Evolutionary conservation across 2,113 vertebrate genomes (phyloP), one percentile per base, ranked within the genome.

Genomic region (Sorex fumeus): DNA sequence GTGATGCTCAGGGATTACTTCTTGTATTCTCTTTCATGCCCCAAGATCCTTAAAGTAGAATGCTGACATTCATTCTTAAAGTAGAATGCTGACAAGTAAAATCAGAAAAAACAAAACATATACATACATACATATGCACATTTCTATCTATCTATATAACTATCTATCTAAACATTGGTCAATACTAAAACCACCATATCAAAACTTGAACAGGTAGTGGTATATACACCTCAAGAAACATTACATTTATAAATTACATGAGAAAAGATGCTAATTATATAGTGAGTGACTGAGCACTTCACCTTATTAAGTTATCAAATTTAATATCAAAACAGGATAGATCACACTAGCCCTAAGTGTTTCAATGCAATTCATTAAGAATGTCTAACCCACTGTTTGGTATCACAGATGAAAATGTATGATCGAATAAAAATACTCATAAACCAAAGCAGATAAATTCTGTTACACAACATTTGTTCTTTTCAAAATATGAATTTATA

Each of bases 221-320:
- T n/a, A n/a, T n/a, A n/a, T n/a, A n/a, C n/a, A n/a, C n/a, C n/a
- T n/a, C n/a, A n/a, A n/a, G n/a, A n/a, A n/a, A n/a, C n/a, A n/a
- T n/a, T n/a, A n/a, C n/a, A n/a, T n/a, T n/a, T n/a, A n/a, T n/a
- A n/a, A 87, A 45, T 84, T 81, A 87, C 27, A 89, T 50, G 86
- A 8, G 64, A 76, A 27, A 87, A 87, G 62, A 34, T 15, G 2
- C 34, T 80, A 89, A 53, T 34, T 80, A 75, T 21, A 86, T 27
- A 80, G 28, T 67, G 36, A 30, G 47, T 28, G 79, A 76, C 0
- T n/a, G 25, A 90, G 45, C 71, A 15, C 72, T 82, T 50, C 16
- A 50, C 88, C 19, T 79, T 83, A 74, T 5, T 28, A 53, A 72
- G 12, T 80, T 34, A 91, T 91, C 67, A 89, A 87, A 91, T 45